Evolutionary conservation across 2,888 invertebrate species (phyloP).

Genomic region (Amiota minor): DNA sequence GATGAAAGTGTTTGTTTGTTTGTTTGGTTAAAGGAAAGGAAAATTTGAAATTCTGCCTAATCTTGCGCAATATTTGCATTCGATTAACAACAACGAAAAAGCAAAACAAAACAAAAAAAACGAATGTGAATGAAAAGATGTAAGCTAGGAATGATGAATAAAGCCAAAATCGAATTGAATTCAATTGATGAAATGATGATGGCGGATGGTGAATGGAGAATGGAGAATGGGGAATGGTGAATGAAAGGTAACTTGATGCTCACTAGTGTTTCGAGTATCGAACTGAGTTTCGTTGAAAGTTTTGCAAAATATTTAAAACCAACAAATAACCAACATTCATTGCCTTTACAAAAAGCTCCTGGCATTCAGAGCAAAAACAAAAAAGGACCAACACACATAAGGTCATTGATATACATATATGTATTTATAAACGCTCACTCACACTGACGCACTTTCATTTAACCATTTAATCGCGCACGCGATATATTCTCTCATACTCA

Average conservation of each 20-base stretch:
- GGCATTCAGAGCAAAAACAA: neutral
- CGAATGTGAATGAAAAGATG: neutral
- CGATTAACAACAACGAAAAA: constrained; percentile 12
- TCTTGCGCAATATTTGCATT: neutral
- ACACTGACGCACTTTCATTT: constrained; percentile 15
- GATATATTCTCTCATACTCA: neutral
- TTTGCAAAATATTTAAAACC: too few relatives aligned
- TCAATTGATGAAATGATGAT: too few relatives aligned
- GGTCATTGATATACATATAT: too few relatives aligned
- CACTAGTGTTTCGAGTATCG: too few relatives aligned
- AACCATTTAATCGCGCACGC: constrained; percentile 10
- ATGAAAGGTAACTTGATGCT: too few relatives aligned
- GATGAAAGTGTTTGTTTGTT: neutral
- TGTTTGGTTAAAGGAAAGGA: neutral
- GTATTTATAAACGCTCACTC: neutral
- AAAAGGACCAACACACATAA: neutral
- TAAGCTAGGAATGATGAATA: too few relatives aligned
- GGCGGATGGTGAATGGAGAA: too few relatives aligned
- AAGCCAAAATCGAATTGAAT: too few relatives aligned
- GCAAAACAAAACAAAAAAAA: too few relatives aligned
- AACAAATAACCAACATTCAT: neutral
- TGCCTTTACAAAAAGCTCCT: neutral
- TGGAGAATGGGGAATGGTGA: too few relatives aligned
- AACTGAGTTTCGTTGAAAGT: too few relatives aligned
- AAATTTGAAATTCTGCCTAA: constrained; percentile 1